Conservation (phyloP, 2,797 vertebrate species). For the Hephaestus fuliginosus region DNA sequence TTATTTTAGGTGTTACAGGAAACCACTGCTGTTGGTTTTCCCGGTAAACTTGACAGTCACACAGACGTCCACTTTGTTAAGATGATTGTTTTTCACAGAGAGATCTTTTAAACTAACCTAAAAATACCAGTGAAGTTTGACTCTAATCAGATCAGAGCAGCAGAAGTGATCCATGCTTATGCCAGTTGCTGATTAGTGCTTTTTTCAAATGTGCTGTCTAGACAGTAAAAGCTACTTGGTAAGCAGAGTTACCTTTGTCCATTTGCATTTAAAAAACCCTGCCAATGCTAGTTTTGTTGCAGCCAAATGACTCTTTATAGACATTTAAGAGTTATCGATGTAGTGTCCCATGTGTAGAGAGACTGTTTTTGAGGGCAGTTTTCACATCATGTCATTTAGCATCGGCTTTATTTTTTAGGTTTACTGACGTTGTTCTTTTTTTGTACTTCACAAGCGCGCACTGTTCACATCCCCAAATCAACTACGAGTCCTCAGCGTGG, state of each 20-base stretch:
- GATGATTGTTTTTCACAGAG: neutral
- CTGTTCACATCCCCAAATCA: constrained; percentile 1
- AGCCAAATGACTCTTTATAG: neutral
- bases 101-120: neutral
- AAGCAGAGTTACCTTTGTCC: neutral
- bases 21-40: neutral
- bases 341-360: too few relatives aligned
- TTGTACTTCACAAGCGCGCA: neutral
- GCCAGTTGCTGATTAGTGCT: neutral
- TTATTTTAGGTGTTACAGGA: neutral
- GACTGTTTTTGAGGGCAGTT: neutral
- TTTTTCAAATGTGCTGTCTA: constrained; percentile 7
- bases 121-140: neutral
- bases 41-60: neutral
- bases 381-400: neutral
- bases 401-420: neutral
- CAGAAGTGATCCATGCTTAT: neutral
- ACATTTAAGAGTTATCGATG: neutral
- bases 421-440: neutral
- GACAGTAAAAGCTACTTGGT: neutral
- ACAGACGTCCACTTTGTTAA: too few relatives aligned
- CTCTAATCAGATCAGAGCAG: neutral
- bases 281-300: neutral
- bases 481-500: neutral
- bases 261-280: neutral